Conservation (phyloP, 1,140 invertebrate genomes). For the Sitophilus oryzae region DNA sequence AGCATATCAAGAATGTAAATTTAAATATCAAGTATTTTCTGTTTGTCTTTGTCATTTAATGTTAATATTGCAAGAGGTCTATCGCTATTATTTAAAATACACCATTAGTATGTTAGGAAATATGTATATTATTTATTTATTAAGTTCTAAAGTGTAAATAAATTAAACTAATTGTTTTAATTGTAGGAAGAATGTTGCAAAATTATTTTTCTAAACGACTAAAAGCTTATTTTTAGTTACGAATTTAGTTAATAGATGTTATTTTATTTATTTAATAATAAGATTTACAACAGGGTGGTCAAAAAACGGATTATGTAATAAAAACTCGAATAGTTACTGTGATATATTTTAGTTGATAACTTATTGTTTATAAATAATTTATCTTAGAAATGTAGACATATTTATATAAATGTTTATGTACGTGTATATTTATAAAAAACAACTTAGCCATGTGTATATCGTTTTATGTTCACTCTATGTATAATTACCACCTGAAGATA, state of each 20-base stretch:
- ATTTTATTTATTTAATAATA: not conserved
- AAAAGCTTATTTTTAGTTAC: no score
- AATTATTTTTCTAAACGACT: not conserved
- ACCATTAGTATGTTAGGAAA: not conserved
- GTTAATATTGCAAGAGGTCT: no score
- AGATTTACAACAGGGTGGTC: not conserved
- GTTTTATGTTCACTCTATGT: conserved; percentile 2
- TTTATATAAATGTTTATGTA: not conserved
- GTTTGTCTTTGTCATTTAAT: no score
- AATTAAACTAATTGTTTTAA: not conserved
- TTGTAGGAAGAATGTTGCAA: not conserved
- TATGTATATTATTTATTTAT: not conserved
- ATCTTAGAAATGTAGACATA: not conserved
- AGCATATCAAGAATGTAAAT: no score
- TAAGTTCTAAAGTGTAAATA: not conserved
- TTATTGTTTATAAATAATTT: conserved; percentile 8
- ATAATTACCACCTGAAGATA: conserved; percentile 2
- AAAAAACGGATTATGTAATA: not conserved
- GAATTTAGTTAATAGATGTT: not conserved
- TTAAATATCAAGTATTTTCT: no score
- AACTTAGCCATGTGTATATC: conserved; percentile 4
- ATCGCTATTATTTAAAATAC: no score
- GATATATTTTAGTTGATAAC: conserved; percentile 23
- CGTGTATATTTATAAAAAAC: not conserved
- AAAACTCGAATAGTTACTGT: conserved; percentile 18